phyloP scores from a whole-genome alignment of 2,888 invertebrate genomes.

The Thymelicus sylvestris region DNA sequence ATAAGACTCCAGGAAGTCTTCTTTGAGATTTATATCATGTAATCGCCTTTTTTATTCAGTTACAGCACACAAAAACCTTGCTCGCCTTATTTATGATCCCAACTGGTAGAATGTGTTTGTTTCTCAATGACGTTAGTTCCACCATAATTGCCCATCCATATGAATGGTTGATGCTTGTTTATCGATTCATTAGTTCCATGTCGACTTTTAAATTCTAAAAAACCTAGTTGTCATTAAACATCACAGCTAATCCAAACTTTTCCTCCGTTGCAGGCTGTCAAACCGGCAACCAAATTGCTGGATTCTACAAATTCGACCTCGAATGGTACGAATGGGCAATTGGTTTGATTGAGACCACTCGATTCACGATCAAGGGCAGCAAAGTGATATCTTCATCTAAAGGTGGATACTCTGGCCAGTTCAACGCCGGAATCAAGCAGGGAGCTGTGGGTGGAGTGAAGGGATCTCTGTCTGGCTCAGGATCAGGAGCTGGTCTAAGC shows the following conservation, averaged over 20 bases:
- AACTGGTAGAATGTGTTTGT: too few species aligned
- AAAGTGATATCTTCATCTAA: slow-evolving; percentile 45
- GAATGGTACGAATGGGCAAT: slow-evolving; percentile 85
- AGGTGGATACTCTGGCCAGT: slow-evolving; percentile 47
- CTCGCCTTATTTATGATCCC: too few species aligned
- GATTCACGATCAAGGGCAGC: slow-evolving; percentile 60
- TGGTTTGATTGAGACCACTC: slow-evolving; percentile 68
- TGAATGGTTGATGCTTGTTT: too few species aligned
- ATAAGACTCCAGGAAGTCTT: too few species aligned
- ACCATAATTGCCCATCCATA: too few species aligned
- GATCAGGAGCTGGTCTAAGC: too few species aligned
- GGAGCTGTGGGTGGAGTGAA: slow-evolving; percentile 41
- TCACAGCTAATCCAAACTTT: background rate
- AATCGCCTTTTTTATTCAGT: too few species aligned
- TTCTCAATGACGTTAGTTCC: too few species aligned
- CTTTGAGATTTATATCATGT: too few species aligned
- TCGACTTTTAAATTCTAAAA: too few species aligned
- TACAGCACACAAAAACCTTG: too few species aligned
- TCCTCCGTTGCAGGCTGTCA: slow-evolving; percentile 73
- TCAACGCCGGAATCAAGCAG: slow-evolving; percentile 47
- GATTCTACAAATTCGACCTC: slow-evolving; percentile 86
- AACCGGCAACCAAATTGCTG: slow-evolving; percentile 81
- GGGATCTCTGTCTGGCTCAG: slow-evolving; percentile 34
- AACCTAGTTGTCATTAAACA: background rate
- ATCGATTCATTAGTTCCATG: too few species aligned